phyloP scores from a whole-genome alignment of 2,888 invertebrate species.

The Lasioglossum morio region DNA sequence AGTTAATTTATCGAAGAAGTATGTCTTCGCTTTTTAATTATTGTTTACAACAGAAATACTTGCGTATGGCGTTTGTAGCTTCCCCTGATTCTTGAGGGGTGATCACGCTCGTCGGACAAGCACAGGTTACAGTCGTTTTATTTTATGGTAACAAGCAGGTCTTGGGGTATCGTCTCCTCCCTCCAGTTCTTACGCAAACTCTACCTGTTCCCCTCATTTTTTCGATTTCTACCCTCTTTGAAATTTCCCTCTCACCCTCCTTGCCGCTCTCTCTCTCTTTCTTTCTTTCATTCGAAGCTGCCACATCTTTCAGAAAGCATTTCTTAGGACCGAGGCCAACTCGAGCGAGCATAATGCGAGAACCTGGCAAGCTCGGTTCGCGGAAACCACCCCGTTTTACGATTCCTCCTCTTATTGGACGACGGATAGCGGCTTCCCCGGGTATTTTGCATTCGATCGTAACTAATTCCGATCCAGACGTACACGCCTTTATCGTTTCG shows the following conservation, averaged over 20 bases:
- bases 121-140: background rate
- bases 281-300: slow-evolving; percentile 31
- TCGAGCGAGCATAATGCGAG: slow-evolving; percentile 72
- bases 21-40: too few species aligned
- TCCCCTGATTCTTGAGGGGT: background rate
- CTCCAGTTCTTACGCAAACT: slow-evolving; percentile 64
- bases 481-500: slow-evolving; percentile 17
- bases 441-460: slow-evolving; percentile 64
- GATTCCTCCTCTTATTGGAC: slow-evolving; percentile 66
- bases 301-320: slow-evolving; percentile 78
- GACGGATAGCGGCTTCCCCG: slow-evolving; percentile 41
- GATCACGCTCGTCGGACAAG: background rate
- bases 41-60: background rate
- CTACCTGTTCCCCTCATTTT: slow-evolving; percentile 78
- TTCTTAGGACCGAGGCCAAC: slow-evolving; percentile 73
- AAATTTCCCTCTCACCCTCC: slow-evolving; percentile 67
- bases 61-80: background rate
- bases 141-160: background rate
- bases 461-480: slow-evolving; percentile 47
- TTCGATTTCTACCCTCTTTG: slow-evolving; percentile 71
- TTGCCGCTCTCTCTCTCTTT: background rate
- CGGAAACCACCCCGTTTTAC: slow-evolving; percentile 65
- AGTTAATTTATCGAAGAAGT: too few species aligned
- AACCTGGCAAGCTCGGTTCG: slow-evolving; percentile 58
- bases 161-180: background rate